Evolutionary conservation across 2,113 vertebrate genomes (phyloP).

Genomic region (Brevimyrus niger): DNA sequence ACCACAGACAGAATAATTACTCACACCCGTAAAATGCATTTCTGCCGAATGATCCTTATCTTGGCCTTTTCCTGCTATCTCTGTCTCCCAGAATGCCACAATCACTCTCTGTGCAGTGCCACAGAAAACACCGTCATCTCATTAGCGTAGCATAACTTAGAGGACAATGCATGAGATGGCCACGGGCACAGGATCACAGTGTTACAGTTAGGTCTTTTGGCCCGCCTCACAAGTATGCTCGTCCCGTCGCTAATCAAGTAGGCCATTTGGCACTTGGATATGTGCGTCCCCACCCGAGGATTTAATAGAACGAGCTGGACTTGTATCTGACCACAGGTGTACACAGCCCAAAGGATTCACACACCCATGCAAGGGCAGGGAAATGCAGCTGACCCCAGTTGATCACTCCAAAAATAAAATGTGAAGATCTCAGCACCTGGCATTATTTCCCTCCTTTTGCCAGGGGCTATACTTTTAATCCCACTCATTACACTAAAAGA

Average conservation of each 20-base stretch:
- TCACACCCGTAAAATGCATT: constrained; percentile 58
- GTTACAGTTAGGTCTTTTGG: neutral
- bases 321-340: neutral
- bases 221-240: neutral
- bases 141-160: constrained; percentile 68
- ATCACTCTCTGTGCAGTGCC: constrained; percentile 35
- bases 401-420: neutral
- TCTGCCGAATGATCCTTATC: constrained; percentile 64
- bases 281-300: neutral
- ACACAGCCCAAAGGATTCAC: neutral
- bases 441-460: neutral
- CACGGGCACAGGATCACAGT: constrained; percentile 12
- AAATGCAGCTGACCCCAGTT: neutral
- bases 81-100: constrained; percentile 59
- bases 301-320: constrained; percentile 25
- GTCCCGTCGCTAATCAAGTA: neutral
- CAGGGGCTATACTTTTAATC: neutral
- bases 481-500: neutral
- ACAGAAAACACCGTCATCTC: constrained; percentile 62
- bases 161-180: constrained; percentile 60
- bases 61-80: constrained; percentile 52
- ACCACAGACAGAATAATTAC: constrained; percentile 60
- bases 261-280: neutral
- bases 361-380: neutral
- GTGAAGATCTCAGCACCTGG: neutral